phyloP scores from a whole-genome alignment of 2,888 invertebrate genomes.

The Abrostola tripartita region DNA sequence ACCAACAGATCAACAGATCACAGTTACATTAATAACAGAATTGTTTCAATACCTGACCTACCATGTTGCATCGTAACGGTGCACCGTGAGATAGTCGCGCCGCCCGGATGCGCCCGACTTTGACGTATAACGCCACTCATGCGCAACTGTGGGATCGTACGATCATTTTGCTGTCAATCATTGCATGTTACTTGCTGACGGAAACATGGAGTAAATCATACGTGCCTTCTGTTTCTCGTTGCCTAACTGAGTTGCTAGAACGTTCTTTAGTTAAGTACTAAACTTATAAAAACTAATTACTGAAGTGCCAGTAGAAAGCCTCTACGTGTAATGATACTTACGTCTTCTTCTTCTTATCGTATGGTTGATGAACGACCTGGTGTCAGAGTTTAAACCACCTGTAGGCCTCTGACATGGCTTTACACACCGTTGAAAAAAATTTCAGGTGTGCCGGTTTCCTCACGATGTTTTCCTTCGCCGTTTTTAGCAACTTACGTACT shows the following conservation, averaged over 20 bases:
- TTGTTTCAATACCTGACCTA: conserved; percentile 29
- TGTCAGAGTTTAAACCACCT: too few species aligned
- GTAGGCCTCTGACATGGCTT: too few species aligned
- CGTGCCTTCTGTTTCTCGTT: conserved; percentile 47
- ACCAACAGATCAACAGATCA: background rate
- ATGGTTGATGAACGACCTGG: too few species aligned
- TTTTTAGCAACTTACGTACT: too few species aligned
- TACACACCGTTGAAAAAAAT: too few species aligned
- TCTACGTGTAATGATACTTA: too few species aligned
- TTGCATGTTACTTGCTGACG: conserved; percentile 42
- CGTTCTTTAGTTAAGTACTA: conserved; percentile 17
- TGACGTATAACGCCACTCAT: conserved; percentile 54
- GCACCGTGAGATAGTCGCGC: conserved; percentile 52
- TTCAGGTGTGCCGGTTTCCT: too few species aligned
- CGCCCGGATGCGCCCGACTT: conserved; percentile 56
- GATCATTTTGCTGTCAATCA: conserved; percentile 58
- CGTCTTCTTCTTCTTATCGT: too few species aligned
- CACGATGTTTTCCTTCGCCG: too few species aligned
- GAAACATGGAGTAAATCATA: conserved; percentile 49
- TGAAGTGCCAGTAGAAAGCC: too few species aligned
- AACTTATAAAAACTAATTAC: too few species aligned
- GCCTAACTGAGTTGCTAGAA: conserved; percentile 3
- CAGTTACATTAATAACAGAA: conserved; percentile 20
- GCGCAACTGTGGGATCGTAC: conserved; percentile 53
- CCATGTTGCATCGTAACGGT: conserved; percentile 41